Evolutionary conservation across 64 coral and sea anemone species (phyloP).

Genomic region (Pachyseris speciosa): DNA sequence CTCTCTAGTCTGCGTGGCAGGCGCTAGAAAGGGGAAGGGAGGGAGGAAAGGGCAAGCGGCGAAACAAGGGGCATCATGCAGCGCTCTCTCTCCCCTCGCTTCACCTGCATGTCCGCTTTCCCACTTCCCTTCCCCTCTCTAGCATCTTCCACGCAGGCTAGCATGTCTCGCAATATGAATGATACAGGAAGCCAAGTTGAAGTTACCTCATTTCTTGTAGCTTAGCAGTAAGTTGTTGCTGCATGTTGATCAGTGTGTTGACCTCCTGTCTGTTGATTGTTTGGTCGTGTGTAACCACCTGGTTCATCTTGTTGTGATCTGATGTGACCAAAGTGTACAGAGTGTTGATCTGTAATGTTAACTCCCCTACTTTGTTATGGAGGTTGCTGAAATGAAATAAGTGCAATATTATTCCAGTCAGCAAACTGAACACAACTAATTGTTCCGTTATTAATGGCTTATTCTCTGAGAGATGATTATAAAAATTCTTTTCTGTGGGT

Average conservation of each 20-base stretch:
- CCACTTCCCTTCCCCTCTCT: background rate
- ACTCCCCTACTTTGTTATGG: slow-evolving; percentile 88
- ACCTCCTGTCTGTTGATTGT: slow-evolving; percentile 96
- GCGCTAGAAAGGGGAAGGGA: no score
- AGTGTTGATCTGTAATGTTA: slow-evolving; percentile 89
- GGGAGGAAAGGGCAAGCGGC: no score
- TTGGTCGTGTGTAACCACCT: slow-evolving; percentile 66
- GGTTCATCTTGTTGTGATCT: slow-evolving; percentile 73
- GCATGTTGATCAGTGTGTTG: slow-evolving; percentile 85
- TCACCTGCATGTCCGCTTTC: background rate
- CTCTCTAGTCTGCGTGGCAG: no score
- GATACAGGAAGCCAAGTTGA: background rate
- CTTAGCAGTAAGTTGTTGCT: slow-evolving; percentile 81
- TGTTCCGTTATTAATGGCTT: background rate
- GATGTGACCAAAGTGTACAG: slow-evolving; percentile 73
- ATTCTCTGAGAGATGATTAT: no score
- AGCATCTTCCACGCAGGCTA: background rate
- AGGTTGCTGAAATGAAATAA: slow-evolving; percentile 70
- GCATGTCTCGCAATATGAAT: no score
- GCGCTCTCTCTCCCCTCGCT: no score
- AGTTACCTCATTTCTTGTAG: slow-evolving; percentile 93
- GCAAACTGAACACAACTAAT: background rate
- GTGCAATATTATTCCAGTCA: background rate
- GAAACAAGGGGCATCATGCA: no score
- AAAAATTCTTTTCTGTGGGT: no score